These are phyloP conservation scores for Aquatica leii DNA, from an alignment of 2,888 invertebrate genomes.

Conservation along the genomic window DNA sequence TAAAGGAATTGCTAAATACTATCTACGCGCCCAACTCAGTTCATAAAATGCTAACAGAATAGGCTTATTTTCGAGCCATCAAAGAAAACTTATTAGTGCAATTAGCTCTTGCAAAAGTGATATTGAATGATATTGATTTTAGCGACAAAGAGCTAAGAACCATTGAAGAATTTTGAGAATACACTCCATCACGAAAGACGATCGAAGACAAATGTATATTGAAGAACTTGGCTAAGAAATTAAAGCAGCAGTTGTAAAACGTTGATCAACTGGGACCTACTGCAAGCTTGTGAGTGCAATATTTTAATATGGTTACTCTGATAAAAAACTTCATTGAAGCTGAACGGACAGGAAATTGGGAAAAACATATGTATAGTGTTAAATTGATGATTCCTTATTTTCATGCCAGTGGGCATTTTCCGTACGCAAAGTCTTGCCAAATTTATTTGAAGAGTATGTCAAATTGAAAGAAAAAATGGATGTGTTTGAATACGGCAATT, in stretches of 20 bases:
- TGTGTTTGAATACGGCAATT: constrained; percentile 46
- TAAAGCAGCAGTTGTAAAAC: neutral
- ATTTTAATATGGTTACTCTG: neutral
- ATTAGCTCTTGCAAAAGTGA: neutral
- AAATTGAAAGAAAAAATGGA: constrained; percentile 44
- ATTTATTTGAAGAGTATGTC: too few relatives aligned
- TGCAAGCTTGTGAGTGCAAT: neutral
- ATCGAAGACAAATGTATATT: constrained; percentile 36
- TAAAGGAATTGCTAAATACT: too few relatives aligned
- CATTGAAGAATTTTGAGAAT: neutral
- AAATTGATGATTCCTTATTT: constrained; percentile 55
- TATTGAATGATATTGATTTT: constrained; percentile 4
- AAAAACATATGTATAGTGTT: constrained; percentile 48
- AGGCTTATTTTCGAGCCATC: constrained; percentile 38
- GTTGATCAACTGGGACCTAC: neutral
- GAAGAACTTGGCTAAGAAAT: neutral
- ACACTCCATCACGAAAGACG: neutral
- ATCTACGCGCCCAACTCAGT: constrained; percentile 43
- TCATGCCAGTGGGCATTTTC: constrained; percentile 47
- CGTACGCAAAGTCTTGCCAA: constrained; percentile 37
- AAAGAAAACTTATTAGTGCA: neutral
- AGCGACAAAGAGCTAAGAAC: neutral
- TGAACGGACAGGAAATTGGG: constrained; percentile 53
- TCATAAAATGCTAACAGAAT: constrained; percentile 49
- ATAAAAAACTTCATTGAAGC: constrained; percentile 48